These are phyloP conservation scores for Acrocera orbiculus DNA, from an alignment of 2,888 invertebrate genomes.

Conservation along the genomic window DNA sequence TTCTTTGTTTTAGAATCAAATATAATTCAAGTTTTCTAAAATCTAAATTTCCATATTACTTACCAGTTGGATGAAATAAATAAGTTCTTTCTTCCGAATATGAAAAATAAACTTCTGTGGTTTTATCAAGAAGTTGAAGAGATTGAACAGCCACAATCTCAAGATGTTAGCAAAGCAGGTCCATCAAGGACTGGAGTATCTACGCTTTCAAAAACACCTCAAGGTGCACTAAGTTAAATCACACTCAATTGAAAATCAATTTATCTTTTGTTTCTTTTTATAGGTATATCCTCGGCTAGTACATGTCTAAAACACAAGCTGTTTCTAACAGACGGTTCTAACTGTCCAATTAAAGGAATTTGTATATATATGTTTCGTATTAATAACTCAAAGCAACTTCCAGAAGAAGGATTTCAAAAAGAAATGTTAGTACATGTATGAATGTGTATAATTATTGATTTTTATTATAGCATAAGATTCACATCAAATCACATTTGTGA, in stretches of 20 bases:
- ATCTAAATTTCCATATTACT: too few relatives aligned
- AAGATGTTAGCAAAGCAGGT: conserved; percentile 32
- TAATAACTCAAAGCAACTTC: conserved; percentile 65
- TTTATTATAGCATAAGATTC: too few relatives aligned
- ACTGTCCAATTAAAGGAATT: conserved; percentile 59
- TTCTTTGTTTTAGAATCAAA: too few relatives aligned
- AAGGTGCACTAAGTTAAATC: conserved; percentile 17
- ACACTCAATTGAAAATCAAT: not conserved
- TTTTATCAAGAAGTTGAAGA: conserved; percentile 77
- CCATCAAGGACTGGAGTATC: conserved; percentile 35
- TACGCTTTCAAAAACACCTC: conserved; percentile 29
- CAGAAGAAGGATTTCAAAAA: conserved; percentile 86
- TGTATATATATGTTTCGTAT: conserved; percentile 76
- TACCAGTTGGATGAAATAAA: conserved; percentile 69
- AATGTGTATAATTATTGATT: too few relatives aligned
- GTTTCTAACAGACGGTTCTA: conserved; percentile 73
- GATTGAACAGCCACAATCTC: conserved; percentile 32
- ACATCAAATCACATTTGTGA: too few relatives aligned
- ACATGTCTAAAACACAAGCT: conserved; percentile 48
- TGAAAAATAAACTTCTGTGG: conserved; percentile 72
- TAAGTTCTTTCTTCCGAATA: conserved; percentile 67
- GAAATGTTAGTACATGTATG: conserved; percentile 51
- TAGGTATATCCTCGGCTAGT: conserved; percentile 28
- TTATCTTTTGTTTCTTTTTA: conserved; percentile 2
- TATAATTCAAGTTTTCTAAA: too few relatives aligned